phyloP scores from a whole-genome alignment of 1,140 invertebrate species.

The Alviniconcha marisindica region DNA sequence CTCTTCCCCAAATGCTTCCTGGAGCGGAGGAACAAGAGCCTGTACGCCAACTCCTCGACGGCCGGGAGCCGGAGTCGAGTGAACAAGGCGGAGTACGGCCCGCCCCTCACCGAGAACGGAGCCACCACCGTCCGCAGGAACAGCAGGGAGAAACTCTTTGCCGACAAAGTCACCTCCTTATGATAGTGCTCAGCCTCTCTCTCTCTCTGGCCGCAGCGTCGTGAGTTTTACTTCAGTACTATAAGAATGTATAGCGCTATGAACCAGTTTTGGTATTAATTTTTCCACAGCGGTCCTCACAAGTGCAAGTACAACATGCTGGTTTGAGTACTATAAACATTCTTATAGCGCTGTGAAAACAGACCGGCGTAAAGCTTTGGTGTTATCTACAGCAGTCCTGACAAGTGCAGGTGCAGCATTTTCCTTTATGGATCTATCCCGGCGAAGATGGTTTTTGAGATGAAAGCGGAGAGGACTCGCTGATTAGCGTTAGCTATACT shows the following conservation, averaged over 20 bases:
- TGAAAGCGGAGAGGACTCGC: too few relatives aligned
- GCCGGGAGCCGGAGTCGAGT: conserved; percentile 37
- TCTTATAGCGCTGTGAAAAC: too few relatives aligned
- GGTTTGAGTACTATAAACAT: too few relatives aligned
- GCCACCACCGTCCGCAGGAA: conserved; percentile 33
- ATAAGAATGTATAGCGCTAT: neutral
- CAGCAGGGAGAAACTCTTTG: conserved; percentile 43
- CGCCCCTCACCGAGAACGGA: conserved; percentile 72
- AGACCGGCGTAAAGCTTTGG: too few relatives aligned
- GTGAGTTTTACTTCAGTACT: neutral
- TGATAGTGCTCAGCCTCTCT: conserved; percentile 8
- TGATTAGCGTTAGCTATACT: too few relatives aligned
- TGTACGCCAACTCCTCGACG: neutral
- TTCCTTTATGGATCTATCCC: too few relatives aligned
- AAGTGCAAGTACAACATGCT: too few relatives aligned
- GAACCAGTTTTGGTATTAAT: neutral
- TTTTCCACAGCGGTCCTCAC: neutral
- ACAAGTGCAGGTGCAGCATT: too few relatives aligned
- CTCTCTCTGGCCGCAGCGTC: neutral
- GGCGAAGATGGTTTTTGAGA: too few relatives aligned
- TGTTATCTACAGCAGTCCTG: too few relatives aligned
- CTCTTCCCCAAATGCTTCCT: conserved; percentile 81
- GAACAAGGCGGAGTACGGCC: conserved; percentile 57
- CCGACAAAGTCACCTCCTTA: conserved; percentile 46
- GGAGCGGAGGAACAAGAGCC: conserved; percentile 42